These are phyloP conservation scores for Melanerpes aurifrons DNA, from an alignment of 2,113 vertebrate genomes.

Conservation along the genomic window DNA sequence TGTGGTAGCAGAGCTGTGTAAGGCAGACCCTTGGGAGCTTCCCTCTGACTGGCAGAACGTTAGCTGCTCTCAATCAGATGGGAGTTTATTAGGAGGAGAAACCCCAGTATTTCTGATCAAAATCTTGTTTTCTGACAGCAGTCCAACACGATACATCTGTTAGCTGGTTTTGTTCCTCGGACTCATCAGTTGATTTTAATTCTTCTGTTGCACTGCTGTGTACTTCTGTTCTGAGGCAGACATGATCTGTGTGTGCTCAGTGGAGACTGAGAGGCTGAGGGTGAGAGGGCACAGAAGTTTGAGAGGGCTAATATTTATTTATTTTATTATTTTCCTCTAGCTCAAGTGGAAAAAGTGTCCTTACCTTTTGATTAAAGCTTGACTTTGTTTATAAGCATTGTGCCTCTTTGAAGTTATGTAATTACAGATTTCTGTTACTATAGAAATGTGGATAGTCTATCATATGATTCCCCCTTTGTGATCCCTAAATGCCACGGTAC, in stretches of 20 bases:
- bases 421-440: neutral
- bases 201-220: conserved; percentile 19
- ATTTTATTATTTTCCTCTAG: neutral
- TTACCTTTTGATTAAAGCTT: neutral
- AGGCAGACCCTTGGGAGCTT: conserved; percentile 40
- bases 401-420: neutral
- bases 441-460: neutral
- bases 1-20: neutral
- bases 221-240: conserved; percentile 34
- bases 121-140: conserved; percentile 74
- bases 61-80: conserved; percentile 56
- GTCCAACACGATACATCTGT: conserved; percentile 74
- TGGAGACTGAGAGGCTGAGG: neutral
- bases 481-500: neutral
- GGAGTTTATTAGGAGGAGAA: conserved; percentile 74
- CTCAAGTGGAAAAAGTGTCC: neutral
- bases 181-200: conserved; percentile 33
- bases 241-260: conserved; percentile 24
- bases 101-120: conserved; percentile 71
- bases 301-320: neutral
- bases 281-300: neutral
- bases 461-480: neutral
- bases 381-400: neutral
- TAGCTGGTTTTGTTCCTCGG: conserved; percentile 50
- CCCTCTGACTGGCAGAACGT: conserved; percentile 49